Base-by-base conservation (phyloP, 2,797 vertebrate species). In the Threskiornis aethiopicus region DNA sequence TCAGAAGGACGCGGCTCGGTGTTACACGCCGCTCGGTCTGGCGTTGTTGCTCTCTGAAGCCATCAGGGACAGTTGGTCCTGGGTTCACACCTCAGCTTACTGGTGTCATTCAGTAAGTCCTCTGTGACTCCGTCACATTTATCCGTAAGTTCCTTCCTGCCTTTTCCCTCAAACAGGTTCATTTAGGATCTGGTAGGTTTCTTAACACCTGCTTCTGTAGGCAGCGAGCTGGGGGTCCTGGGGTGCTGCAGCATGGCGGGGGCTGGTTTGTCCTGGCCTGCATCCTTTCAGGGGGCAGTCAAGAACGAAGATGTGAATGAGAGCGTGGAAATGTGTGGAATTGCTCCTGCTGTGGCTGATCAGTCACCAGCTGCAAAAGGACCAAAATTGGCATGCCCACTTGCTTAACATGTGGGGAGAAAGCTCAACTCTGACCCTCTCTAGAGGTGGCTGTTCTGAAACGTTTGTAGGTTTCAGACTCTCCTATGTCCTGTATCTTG, bases 21-120 rank as follows among this genome's bases (percentile, higher is more conserved):
- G 41, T 18, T n/a, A 2, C 3, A 0, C 2, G 0, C 17, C 1
- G 1, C 80, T 54, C 3, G 0, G 1, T 25, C 58, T 35, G 76
- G 17, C 2, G 1, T 1, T 10, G 41, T 6, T 55, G 22, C 58
- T 59, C 39, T 8, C 81, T 35, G 2, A 10, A 65, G 83, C 65
- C 6, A 0, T 15, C 7, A 5, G 39, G 41, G 10, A 4, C 4
- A 1, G 6, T 3, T 18, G 18, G 61, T 49, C 24, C 22, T 44
- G 59, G 17, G 10, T 16, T 91, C 29, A 4, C 16, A 2, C 59
- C 18, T 75, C 31, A 2, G 17, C 17, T 54, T 13, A 16, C 28
- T 16, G 25, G 5, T 19, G 16, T 16, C 3, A 0, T 35, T 64
- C 28, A 9, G 82, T 2, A 10, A n/a, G 9, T 9, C 37, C 39